Base-by-base conservation (phyloP, 2,797 vertebrate genomes). In the Xiphorhynchus erythropygius region DNA sequence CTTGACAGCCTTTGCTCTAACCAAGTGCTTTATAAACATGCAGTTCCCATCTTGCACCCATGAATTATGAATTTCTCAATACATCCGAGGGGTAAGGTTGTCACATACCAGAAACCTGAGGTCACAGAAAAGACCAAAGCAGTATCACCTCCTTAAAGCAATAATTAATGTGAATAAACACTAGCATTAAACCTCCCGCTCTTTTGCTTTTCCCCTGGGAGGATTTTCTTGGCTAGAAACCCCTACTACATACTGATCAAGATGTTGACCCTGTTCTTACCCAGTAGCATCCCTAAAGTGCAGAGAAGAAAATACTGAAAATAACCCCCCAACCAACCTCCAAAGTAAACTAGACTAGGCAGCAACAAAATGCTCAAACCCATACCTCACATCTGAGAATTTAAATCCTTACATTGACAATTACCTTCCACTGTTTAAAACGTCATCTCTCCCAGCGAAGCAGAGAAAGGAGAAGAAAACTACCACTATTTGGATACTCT, bases 101-200 rank as follows among this genome's bases (percentile, higher is more conserved):
- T 15, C 33, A 73, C 74, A 84, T 87, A 75, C 49, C 79, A 78
- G 57, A 90, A 81, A 78, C 25, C n/a, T 57, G 57, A 91, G 85
- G 62, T 93, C 73, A 71, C 33, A 56, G 65, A 30, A 62, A 62
- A 87, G 35, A 62, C 42, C 65, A 37, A 33, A 69, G 69, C 39
- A 71, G 62, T 75, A 84, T 88, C 89, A 74, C 25, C 24, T 87
- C n/a, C 46, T 75, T 55, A 80, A 88, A 91, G n/a, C 46, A 59
- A 24, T 68, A 71, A 91, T 87, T 80, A 90, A 10, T 16, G 12
- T 57, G 67, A 90, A 27, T 84, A 39, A 94, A 64, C 21, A 83
- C 30, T 30, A 50, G 27, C 62, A 73, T 39, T 47, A 87, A 87
- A 39, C 60, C 23, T 92, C 65, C 82, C 33, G 50, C 63, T 44